These are phyloP conservation scores for Hyles euphorbiae DNA, from an alignment of 1,140 invertebrate genomes.

Conservation along the genomic window DNA sequence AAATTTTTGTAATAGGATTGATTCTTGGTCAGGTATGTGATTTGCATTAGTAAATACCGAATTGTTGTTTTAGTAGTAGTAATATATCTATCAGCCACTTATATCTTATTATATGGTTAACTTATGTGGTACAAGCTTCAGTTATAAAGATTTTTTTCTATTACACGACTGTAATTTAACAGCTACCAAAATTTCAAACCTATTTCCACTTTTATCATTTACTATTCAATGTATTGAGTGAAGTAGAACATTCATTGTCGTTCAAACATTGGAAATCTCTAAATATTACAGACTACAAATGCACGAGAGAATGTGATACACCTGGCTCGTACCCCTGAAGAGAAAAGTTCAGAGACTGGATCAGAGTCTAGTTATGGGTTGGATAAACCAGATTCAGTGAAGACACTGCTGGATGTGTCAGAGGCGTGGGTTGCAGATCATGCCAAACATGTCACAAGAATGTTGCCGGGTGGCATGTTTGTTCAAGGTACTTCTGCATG, in stretches of 20 bases:
- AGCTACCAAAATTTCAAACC: too few species aligned
- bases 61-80: too few species aligned
- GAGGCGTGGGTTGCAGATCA: slow-evolving; percentile 81
- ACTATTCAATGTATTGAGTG: too few species aligned
- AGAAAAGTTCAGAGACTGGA: slow-evolving; percentile 46
- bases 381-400: slow-evolving; percentile 40
- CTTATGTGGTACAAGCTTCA: too few species aligned
- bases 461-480: slow-evolving; percentile 88
- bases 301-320: slow-evolving; percentile 84
- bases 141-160: too few species aligned
- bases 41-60: too few species aligned
- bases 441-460: slow-evolving; percentile 84
- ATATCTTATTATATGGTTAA: too few species aligned
- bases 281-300: slow-evolving; percentile 64
- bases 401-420: slow-evolving; percentile 68
- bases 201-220: too few species aligned
- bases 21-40: slow-evolving; percentile 80
- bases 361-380: slow-evolving; percentile 45
- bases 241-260: too few species aligned
- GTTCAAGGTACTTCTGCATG: slow-evolving; percentile 76
- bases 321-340: slow-evolving; percentile 82
- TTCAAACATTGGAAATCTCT: too few species aligned
- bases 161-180: too few species aligned
- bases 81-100: too few species aligned
- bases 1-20: slow-evolving; percentile 79